Conservation (phyloP, 1,140 invertebrate species). For the Spodoptera litura region DNA sequence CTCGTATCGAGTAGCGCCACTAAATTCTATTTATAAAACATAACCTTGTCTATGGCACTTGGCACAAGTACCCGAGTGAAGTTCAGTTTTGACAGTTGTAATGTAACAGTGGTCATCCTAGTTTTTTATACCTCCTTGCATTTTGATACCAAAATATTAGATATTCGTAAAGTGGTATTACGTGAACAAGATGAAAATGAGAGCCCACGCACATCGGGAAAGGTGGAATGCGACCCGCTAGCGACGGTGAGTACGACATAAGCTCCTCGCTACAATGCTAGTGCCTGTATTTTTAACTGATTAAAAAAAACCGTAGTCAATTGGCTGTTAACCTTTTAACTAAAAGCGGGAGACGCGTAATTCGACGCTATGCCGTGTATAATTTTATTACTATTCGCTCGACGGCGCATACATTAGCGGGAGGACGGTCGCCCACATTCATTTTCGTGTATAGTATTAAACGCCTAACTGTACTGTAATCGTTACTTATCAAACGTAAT, state of each 20-base stretch:
- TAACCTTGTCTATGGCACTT: slow-evolving; percentile 78
- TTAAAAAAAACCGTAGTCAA: slow-evolving; percentile 85
- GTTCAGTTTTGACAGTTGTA: slow-evolving; percentile 84
- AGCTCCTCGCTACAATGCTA: slow-evolving; percentile 58
- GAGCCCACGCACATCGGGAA: slow-evolving; percentile 82
- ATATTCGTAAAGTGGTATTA: slow-evolving; percentile 84
- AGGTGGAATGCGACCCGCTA: slow-evolving; percentile 82
- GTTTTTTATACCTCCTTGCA: slow-evolving; percentile 84
- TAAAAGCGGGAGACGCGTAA: slow-evolving; percentile 85
- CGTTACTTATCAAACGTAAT: slow-evolving; percentile 75
- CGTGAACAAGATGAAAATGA: slow-evolving; percentile 85
- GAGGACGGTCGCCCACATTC: slow-evolving; percentile 59
- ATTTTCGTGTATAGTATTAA: slow-evolving; percentile 67
- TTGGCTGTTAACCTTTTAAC: slow-evolving; percentile 86
- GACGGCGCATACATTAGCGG: slow-evolving; percentile 75
- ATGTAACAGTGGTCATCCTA: slow-evolving; percentile 83
- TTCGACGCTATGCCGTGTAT: slow-evolving; percentile 84
- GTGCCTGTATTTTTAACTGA: slow-evolving; percentile 85
- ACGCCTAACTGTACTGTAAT: slow-evolving; percentile 64
- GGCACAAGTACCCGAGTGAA: slow-evolving; percentile 79
- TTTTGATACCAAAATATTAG: slow-evolving; percentile 85
- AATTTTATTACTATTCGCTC: slow-evolving; percentile 83
- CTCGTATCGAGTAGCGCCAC: slow-evolving; percentile 65
- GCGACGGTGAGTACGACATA: slow-evolving; percentile 76
- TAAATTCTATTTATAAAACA: slow-evolving; percentile 68